Base-by-base conservation (phyloP, 1,140 invertebrate genomes). In the Trachelipus rathkii region DNA sequence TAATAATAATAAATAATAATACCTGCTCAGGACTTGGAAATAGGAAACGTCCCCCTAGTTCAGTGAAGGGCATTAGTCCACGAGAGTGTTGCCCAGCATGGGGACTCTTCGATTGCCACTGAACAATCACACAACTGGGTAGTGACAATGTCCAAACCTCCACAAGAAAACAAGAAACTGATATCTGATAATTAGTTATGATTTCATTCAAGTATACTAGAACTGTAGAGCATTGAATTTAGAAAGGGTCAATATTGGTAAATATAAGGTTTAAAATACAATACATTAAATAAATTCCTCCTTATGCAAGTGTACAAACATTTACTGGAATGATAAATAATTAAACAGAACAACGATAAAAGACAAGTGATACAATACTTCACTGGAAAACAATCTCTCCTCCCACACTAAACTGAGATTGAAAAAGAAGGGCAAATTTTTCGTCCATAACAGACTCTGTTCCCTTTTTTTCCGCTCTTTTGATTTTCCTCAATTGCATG, bases 381-480 rank as follows among this genome's bases (percentile, higher is more conserved):
- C 91, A 90, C 87, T 95, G 92, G 83, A 95, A 96, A 70, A 94
- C 92, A 0, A 96, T 85, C 85, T 96, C 94, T 0, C 93, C 93
- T 0, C 93, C 94, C n/a, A 96, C 91, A 79, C 91, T 94, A 84
- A 97, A 96, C 82, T 93, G 90, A 0, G 95, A 96, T 84, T 96
- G 93, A 84, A 98, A 98, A 0, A 97, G 86, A 7, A 98, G 87
- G 0, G 95, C 95, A 83, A 98, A 95, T 83, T 98, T 98, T 84
- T 98, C 96, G 83, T 98, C 96, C 93, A 97, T 98, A 0, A 98
- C 96, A 44, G 95, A 96, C 85, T 97, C 94, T 0, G 93, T 95
- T n/a, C 93, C 94, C 83, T 94, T 94, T 84, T 95, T 95, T 82
- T 96, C 95, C 0, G 95, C 92, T 15, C 95, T 88, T 83, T 96